phyloP scores from a whole-genome alignment of 1,140 invertebrate species.

The Panonychus citri region DNA sequence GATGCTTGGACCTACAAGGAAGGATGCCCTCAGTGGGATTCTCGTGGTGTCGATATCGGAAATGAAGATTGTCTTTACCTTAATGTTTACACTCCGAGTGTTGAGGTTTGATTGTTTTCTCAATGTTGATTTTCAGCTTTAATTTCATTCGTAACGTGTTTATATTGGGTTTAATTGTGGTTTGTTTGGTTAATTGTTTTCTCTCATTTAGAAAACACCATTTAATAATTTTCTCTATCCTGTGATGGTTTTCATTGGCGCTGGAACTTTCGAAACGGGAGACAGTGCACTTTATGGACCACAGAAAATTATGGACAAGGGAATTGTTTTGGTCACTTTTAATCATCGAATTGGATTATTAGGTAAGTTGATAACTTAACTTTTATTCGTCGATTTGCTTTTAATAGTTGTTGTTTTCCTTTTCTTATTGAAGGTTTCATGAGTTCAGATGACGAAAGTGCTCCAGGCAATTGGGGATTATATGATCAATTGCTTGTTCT shows the following conservation, averaged over 20 bases:
- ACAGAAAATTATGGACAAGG: constrained; percentile 34
- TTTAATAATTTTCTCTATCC: constrained; percentile 18
- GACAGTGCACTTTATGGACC: constrained; percentile 37
- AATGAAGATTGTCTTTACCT: constrained; percentile 51
- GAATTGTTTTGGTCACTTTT: constrained; percentile 46
- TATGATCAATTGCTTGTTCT: constrained; percentile 31
- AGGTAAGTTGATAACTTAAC: neutral
- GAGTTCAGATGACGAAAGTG: constrained; percentile 18
- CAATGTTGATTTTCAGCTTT: too few species aligned
- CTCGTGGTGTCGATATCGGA: constrained; percentile 13
- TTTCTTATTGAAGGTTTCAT: constrained; percentile 20
- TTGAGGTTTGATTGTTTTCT: neutral
- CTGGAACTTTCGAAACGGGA: constrained; percentile 31
- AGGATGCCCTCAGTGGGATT: constrained; percentile 15
- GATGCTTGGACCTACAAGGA: constrained; percentile 12
- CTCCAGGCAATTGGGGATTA: constrained; percentile 25
- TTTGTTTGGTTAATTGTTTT: too few species aligned
- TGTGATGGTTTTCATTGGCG: constrained; percentile 31
- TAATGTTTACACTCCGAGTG: constrained; percentile 34
- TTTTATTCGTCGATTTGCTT: neutral
- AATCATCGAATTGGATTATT: constrained; percentile 56
- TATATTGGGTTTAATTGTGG: too few species aligned
- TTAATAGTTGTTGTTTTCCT: neutral
- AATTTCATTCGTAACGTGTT: too few species aligned
- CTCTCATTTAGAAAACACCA: neutral